These are phyloP conservation scores for Mactra quadrangularis DNA, from an alignment of 1,140 invertebrate species.

Conservation along the genomic window DNA sequence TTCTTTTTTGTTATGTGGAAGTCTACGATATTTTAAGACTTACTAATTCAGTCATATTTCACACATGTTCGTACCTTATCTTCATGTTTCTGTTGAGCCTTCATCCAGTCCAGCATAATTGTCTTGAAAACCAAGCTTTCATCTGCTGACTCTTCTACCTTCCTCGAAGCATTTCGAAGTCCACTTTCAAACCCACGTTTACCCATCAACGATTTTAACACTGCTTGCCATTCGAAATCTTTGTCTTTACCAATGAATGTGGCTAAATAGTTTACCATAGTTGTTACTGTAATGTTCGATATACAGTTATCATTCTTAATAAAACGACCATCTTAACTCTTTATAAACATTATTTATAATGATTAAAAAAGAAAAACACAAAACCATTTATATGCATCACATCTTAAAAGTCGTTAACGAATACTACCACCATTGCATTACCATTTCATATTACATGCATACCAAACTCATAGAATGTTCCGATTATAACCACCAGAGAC, in stretches of 20 bases:
- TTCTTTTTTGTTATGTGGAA: not conserved
- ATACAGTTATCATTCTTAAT: no score
- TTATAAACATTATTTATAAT: not conserved
- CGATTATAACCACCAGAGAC: no score
- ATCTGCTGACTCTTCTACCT: not conserved
- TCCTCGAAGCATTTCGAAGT: constrained; percentile 11
- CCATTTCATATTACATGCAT: no score
- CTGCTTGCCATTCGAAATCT: not conserved
- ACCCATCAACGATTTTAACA: constrained; percentile 5
- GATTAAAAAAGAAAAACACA: not conserved
- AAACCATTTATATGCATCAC: no score
- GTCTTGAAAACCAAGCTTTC: not conserved
- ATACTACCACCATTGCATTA: no score
- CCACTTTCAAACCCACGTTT: not conserved
- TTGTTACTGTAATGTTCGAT: constrained; percentile 13
- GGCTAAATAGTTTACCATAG: not conserved
- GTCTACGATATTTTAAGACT: not conserved
- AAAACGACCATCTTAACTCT: not conserved
- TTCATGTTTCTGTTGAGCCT: constrained; percentile 7
- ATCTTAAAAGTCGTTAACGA: no score
- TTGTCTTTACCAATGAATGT: not conserved
- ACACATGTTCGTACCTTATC: constrained; percentile 16
- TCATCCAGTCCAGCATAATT: constrained; percentile 38
- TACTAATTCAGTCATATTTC: not conserved
- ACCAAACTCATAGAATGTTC: no score